Evolutionary conservation across 1,140 invertebrate genomes (phyloP), one percentile per base, ranked within the genome.

Genomic region (Hydropsyche tenuis): DNA sequence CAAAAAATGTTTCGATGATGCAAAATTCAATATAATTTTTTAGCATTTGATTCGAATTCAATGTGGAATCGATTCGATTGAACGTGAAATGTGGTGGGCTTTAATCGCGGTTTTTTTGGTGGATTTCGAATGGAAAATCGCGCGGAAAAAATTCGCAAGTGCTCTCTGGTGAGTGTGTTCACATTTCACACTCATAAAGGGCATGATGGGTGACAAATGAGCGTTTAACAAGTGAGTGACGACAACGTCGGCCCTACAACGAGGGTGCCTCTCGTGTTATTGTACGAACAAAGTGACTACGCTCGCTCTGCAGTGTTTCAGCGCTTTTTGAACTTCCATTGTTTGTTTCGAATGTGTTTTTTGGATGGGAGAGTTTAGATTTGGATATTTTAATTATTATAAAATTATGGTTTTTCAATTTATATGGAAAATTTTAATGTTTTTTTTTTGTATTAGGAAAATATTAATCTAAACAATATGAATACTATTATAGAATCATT

Each of bases 181-280:
- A 43, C 25, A 42, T 14, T 60, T 56, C 48, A 60, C 69, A 18
- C 16, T 53, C 43, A 72, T 63, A 73, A 73, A 73, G 43, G 71
- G 12, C 62, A 6, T 20, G 60, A 46, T 64, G 63, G 16, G 16
- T 73, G 71, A 73, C 71, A 73, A 73, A 73, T 73, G 71, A 73
- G 71, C 71, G 43, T 53, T 73, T 73, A 65, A 73, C 71, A 65
- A 73, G 71, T 73, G 71, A 65, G 37, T 63, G 70, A 62, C 70
- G 51, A 72, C 70, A 70, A 14, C 63, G 63, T 23, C 37, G 5
- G 1, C 63, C 18, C 12, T 43, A 25, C 16, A 23, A 14, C 27
- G 63, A 43, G 63, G 27, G 63, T 43, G 63, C 16, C n/a, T 1
- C 25, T 27, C 1, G 16, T 20, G 53, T 60, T 63, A 63, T 37